Base-by-base conservation (phyloP, 2,113 vertebrate species). In the Desmodus rotundus region DNA sequence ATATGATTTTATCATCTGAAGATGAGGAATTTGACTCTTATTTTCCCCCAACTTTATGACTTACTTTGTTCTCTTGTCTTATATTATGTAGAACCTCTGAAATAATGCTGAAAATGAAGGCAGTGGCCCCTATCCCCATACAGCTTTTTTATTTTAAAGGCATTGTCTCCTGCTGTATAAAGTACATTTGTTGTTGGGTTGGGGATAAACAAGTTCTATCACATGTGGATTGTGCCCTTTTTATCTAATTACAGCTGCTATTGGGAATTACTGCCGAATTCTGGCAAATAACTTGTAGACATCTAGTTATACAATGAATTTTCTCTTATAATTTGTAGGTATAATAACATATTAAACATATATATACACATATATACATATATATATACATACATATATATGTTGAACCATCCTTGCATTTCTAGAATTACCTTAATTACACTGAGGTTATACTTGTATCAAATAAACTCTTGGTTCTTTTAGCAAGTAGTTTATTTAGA, bases 61-160 rank as follows among this genome's bases (percentile, higher is more conserved):
- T 90, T 85, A 76, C 15, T 61, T 82, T 20, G 43, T 52, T 61
- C 76, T 77, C 45, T 92, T 14, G 11, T 70, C 52, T 89, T 85
- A 31, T 92, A 58, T 61, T 74, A 8, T 52, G 4, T 73, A 92
- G 54, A 68, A 92, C 11, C 5, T 96, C 24, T 33, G 31, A 91
- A 96, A 61, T 77, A 54, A 67, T 31, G 17, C 24, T 87, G 70
- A 82, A 47, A 68, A 68, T 90, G 91, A 91, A 91, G 58, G 16
- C 20, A 56, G 72, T 76, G 41, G 2, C 4, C 38, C 45, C 15
- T 36, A 47, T 41, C 22, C 20, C 4, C 61, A 15, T 43, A 15
- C 87, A 54, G 56, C 43, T 90, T 63, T 61, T 43, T 91, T 87
- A 58, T 89, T 96, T 84, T 91, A 85, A 94, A 96, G 58, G 91